Evolutionary conservation across 2,113 vertebrate species (phyloP).

Genomic region (Phasianus colchicus): DNA sequence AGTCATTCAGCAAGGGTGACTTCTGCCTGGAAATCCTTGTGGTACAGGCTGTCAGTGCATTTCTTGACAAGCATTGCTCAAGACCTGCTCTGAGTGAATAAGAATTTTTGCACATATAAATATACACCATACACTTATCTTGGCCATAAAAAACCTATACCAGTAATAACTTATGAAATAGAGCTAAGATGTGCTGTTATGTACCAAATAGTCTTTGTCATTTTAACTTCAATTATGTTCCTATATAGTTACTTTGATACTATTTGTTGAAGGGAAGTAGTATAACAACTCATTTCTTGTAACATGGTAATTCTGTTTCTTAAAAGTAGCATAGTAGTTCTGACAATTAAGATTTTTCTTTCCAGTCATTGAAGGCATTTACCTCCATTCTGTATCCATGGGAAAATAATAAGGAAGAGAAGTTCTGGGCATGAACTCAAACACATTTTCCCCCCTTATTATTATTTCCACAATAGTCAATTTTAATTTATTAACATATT

Average conservation of each 20-base stretch:
- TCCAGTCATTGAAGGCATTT: neutral
- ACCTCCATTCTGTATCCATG: neutral
- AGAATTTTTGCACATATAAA: neutral
- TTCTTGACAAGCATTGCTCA: neutral
- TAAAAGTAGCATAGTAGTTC: neutral
- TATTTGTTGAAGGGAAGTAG: neutral
- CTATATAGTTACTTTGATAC: neutral
- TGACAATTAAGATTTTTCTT: neutral
- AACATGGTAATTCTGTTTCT: neutral
- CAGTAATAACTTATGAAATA: neutral
- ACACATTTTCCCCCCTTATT: neutral
- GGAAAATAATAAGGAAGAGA: conserved; percentile 7
- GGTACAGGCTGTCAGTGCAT: neutral
- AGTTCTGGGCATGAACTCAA: conserved; percentile 5
- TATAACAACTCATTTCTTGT: neutral
- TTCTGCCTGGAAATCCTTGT: neutral
- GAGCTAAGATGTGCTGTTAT: neutral
- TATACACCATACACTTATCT: neutral
- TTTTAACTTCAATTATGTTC: conserved; percentile 28
- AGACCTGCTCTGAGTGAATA: neutral
- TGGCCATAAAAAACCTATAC: neutral
- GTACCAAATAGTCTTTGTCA: conserved; percentile 9
- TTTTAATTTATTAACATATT: conserved; percentile 20
- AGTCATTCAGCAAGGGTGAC: neutral
- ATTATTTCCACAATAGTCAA: neutral